A percentile compares a stretch with the other conserved stretches of the same genome.
phyloP scores from a whole-genome alignment of 1,140 invertebrate species.

The Lepidurus packardi region DNA sequence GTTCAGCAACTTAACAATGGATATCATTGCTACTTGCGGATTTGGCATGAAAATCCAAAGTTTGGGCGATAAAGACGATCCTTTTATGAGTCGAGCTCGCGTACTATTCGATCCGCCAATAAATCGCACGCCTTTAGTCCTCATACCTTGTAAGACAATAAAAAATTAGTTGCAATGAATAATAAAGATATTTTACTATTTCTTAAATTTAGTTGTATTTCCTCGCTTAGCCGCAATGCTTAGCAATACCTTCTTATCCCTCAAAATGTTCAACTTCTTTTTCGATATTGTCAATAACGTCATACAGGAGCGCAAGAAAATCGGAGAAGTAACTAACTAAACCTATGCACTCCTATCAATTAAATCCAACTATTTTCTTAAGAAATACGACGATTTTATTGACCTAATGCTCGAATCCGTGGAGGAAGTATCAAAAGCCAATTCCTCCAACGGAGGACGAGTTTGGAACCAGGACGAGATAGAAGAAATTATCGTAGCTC shows the following conservation, averaged over 20 bases:
- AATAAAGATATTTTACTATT: not conserved
- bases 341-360: not conserved
- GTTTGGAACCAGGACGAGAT: slow-evolving; percentile 28
- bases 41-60: slow-evolving; percentile 46
- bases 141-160: slow-evolving; percentile 17
- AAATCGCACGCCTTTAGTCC: not conserved
- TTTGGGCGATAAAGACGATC: slow-evolving; percentile 43
- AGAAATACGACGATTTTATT: slow-evolving; percentile 32
- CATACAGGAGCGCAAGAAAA: not conserved
- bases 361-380: not conserved
- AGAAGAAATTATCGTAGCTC: slow-evolving; percentile 26
- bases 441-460: not conserved
- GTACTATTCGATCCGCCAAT: slow-evolving; percentile 36
- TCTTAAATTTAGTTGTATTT: not conserved
- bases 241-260: not conserved
- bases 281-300: slow-evolving; percentile 3
- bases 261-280: slow-evolving; percentile 29
- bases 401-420: slow-evolving; percentile 23
- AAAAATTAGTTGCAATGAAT: too few species aligned
- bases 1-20: slow-evolving; percentile 43
- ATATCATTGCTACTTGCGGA: slow-evolving; percentile 44
- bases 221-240: not conserved
- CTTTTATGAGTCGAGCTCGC: slow-evolving; percentile 41
- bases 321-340: slow-evolving; percentile 15
- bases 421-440: slow-evolving; percentile 14